Conservation (phyloP, 2,113 vertebrate species). For the Actenoides lindsayi region DNA sequence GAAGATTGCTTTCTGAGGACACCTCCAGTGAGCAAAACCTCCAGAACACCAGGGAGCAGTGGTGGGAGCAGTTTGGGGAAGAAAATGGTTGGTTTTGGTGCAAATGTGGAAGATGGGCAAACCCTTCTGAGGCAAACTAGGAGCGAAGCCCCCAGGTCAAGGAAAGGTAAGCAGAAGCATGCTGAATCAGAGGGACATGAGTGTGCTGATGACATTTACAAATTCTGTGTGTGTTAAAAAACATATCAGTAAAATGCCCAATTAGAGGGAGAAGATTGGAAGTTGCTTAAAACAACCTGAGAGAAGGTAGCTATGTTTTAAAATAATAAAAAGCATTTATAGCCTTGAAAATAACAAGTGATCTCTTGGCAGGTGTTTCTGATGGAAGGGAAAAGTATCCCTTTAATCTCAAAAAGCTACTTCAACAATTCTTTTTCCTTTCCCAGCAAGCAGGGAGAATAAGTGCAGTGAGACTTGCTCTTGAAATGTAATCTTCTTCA, state of each 20-base stretch:
- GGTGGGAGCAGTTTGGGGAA: conserved; percentile 16
- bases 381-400: not conserved
- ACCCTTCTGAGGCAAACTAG: not conserved
- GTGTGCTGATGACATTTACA: not conserved
- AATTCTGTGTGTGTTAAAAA: not conserved
- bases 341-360: not conserved
- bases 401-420: not conserved
- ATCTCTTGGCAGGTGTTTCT: not conserved
- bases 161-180: conserved; percentile 64
- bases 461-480: not conserved
- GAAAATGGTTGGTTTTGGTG: conserved; percentile 60
- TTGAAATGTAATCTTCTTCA: not conserved
- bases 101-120: not conserved
- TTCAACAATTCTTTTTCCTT: not conserved
- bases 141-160: conserved; percentile 8
- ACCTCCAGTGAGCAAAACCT: conserved; percentile 10
- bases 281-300: not conserved
- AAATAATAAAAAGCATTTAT: not conserved
- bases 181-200: not conserved
- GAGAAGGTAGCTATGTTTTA: not conserved
- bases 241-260: not conserved
- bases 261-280: not conserved
- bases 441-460: not conserved
- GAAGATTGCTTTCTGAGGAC: conserved; percentile 29
- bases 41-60: not conserved